Percentiles rank a stretch among this genome's conserved stretches.
These are phyloP conservation scores for Fregetta grallaria DNA, from an alignment of 2,113 vertebrate species.

Conservation along the genomic window DNA sequence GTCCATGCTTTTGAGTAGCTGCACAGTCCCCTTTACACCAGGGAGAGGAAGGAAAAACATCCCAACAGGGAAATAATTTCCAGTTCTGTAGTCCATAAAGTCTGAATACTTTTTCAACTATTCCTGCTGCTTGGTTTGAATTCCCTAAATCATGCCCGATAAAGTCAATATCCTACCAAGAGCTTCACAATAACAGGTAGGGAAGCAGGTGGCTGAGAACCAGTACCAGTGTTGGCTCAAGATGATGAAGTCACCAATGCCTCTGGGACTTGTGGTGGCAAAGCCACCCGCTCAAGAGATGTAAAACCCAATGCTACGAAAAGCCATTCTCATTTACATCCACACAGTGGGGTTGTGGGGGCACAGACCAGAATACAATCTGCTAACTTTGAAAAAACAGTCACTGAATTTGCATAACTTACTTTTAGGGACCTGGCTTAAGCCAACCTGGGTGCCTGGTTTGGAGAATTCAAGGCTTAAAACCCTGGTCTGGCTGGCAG, in stretches of 20 bases:
- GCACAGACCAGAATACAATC: not conserved
- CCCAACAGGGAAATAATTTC: not conserved
- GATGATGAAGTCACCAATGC: not conserved
- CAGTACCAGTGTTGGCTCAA: accelerated
- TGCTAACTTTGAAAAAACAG: not conserved
- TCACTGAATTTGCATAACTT: not conserved
- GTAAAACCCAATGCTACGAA: not conserved
- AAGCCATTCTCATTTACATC: not conserved
- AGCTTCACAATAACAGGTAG: not conserved
- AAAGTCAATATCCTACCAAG: not conserved
- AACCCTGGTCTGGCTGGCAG: not conserved
- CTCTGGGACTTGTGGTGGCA: not conserved
- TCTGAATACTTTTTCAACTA: not conserved
- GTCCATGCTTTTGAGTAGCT: not conserved
- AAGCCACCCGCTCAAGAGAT: not conserved
- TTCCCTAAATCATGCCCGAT: not conserved
- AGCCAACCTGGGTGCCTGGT: not conserved
- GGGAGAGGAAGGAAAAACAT: not conserved
- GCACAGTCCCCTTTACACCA: not conserved
- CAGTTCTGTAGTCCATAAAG: not conserved
- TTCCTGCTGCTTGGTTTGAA: not conserved
- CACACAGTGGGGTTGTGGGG: not conserved
- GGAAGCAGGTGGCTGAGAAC: not conserved
- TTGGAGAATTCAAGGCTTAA: not conserved
- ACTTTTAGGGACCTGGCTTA: not conserved